phyloP scores from a whole-genome alignment of 1,140 invertebrate species.

The Ceratoteleas bidentatus region DNA sequence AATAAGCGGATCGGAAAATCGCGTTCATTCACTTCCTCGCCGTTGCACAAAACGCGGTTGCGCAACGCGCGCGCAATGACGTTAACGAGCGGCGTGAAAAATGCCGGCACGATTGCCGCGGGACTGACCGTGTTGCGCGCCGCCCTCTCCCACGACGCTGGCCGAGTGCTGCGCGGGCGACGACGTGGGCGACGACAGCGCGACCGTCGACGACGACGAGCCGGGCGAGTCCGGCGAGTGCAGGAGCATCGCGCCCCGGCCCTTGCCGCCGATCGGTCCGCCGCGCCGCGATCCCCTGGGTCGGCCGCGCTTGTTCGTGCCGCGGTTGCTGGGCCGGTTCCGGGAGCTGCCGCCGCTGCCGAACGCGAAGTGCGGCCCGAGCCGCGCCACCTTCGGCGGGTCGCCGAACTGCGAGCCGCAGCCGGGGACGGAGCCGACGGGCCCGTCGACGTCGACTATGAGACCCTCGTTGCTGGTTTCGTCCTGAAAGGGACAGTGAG shows the following conservation, averaged over 20 bases:
- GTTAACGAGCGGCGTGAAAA: slow-evolving; percentile 23
- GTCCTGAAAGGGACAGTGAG: too few species aligned
- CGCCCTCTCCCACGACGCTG: slow-evolving; percentile 38
- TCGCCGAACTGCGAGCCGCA: slow-evolving; percentile 68
- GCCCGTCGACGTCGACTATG: too few species aligned
- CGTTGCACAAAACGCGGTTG: slow-evolving; percentile 15
- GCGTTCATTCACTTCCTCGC: background rate
- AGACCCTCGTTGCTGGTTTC: too few species aligned
- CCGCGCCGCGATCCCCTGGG: slow-evolving; percentile 85
- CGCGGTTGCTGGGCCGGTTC: slow-evolving; percentile 82
- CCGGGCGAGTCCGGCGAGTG: slow-evolving; percentile 62
- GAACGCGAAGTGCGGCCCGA: slow-evolving; percentile 72
- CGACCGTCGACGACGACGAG: slow-evolving; percentile 26
- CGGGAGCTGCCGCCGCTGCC: slow-evolving; percentile 73
- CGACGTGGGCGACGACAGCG: slow-evolving; percentile 57
- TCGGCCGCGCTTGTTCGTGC: slow-evolving; percentile 85
- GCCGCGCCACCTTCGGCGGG: slow-evolving; percentile 68
- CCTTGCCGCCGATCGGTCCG: slow-evolving; percentile 77
- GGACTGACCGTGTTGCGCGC: slow-evolving; percentile 72
- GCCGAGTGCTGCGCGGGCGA: slow-evolving; percentile 62
- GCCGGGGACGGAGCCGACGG: too few species aligned
- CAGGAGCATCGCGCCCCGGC: slow-evolving; percentile 69
- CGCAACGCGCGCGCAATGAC: slow-evolving; percentile 15
- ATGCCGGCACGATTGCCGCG: slow-evolving; percentile 29
- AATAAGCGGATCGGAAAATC: too few species aligned